Base-by-base conservation (phyloP, 2,797 vertebrate genomes). In the Lithobates sylvaticus region DNA sequence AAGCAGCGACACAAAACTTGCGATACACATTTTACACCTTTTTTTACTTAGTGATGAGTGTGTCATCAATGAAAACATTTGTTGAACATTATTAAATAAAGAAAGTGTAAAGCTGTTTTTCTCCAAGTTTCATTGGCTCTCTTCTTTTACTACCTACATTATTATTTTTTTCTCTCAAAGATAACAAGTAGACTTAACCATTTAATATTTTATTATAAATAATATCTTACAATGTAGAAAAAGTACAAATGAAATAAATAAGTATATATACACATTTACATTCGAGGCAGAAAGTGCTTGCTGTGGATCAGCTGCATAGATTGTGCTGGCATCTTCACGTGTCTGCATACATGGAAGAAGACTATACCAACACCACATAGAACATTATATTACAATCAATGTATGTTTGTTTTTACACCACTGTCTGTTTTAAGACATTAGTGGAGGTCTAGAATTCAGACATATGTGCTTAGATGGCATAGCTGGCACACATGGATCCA, bases 181-280 rank as follows among this genome's bases (percentile, higher is more conserved):
- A 26, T 26, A 67, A 67, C 21, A 3, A 67, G n/a, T 12, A 67
- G 65, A 67, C 9, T 69, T 79, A 64, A 67, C 2, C 34, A 69
- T 47, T 74, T 32, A 15, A 26, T 1, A 16, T 82, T 86, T 82
- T 86, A 86, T 77, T 82, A 86, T 77, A 86, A 82, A 86, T 86
- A 82, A n/a, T 36, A 77, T 73, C 27, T 71, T 84, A 72, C 3
- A 78, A n/a, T 8, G 34, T 76, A 75, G 27, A 47, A 80, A n/a
- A 76, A 61, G 70, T 36, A 61, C 3, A 70, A 6, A 32, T 47
- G 0, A 67, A 77, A 86, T 86, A 86, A 82, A 73, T 86, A 70
- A 76, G 26, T 65, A 74, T 18, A 67, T 23, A 74, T 18, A 67
- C 16, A 44, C 12, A 73, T 34, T 42, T 50, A 50, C 68, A 72